phyloP scores from a whole-genome alignment of 2,113 vertebrate species.

The Parus major region DNA sequence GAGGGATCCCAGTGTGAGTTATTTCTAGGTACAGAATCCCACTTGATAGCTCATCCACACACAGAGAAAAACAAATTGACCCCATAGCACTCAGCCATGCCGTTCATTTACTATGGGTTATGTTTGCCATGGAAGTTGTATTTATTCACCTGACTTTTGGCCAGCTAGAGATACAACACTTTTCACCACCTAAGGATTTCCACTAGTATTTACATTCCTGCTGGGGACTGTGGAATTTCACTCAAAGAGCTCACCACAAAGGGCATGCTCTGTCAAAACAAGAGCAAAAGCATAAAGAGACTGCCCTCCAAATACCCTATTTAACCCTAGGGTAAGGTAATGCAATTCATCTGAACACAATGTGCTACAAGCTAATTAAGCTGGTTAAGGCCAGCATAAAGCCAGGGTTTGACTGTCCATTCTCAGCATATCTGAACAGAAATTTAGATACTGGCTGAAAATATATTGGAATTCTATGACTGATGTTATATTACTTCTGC shows the following conservation, averaged over 20 bases:
- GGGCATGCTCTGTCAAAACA: background rate
- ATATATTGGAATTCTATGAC: background rate
- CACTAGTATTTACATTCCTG: background rate
- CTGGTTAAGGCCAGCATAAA: background rate
- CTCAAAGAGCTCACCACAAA: background rate
- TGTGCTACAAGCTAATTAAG: background rate
- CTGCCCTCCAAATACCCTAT: background rate
- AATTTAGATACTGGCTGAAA: background rate
- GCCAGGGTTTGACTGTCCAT: background rate
- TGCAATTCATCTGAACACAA: background rate
- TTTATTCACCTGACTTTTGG: constrained; percentile 30
- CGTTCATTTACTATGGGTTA: background rate
- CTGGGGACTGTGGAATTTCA: background rate
- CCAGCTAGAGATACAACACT: background rate
- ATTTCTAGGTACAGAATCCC: background rate
- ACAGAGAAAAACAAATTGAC: background rate
- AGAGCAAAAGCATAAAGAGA: background rate
- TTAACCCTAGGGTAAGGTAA: background rate
- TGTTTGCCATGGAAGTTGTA: constrained; percentile 10
- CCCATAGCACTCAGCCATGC: background rate
- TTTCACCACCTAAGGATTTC: constrained; percentile 24
- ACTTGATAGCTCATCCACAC: background rate
- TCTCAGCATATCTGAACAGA: background rate
- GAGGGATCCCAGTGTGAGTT: background rate
- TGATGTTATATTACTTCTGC: constrained; percentile 8